phyloP scores from a whole-genome alignment of 2,113 vertebrate genomes.

The Larimichthys crocea region DNA sequence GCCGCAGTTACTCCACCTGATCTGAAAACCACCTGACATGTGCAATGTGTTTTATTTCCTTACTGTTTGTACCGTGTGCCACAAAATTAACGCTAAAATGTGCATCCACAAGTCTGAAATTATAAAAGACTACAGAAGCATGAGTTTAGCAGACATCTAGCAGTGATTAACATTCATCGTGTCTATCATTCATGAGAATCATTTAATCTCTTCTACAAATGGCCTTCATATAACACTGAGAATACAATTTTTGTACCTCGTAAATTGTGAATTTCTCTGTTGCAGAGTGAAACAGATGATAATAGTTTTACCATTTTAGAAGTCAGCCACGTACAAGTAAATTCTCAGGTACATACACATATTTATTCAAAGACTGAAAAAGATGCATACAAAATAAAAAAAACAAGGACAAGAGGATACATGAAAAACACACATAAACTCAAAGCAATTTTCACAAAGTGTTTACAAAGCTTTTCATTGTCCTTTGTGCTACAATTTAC shows the following conservation, averaged over 20 bases:
- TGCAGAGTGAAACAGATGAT: conserved; percentile 28
- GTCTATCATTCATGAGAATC: conserved; percentile 59
- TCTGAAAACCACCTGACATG: too few relatives aligned
- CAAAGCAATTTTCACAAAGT: conserved; percentile 21
- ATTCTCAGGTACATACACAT: background rate
- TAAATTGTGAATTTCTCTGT: conserved; percentile 61
- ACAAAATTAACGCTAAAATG: too few relatives aligned
- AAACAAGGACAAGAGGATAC: conserved; percentile 12
- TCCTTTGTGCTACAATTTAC: conserved; percentile 39
- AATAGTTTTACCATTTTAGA: conserved; percentile 20
- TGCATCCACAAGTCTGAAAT: background rate
- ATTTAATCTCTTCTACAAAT: conserved; percentile 57
- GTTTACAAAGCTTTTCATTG: conserved; percentile 25
- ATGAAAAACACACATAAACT: conserved; percentile 1
- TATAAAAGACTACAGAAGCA: background rate
- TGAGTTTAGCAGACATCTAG: conserved; percentile 27
- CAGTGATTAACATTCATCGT: conserved; percentile 52
- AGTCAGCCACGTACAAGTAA: background rate
- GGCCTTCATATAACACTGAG: conserved; percentile 54
- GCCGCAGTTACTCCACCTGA: too few relatives aligned
- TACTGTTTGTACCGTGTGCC: background rate
- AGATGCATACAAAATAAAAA: background rate
- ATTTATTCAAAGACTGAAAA: background rate
- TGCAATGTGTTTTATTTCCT: background rate
- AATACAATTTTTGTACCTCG: conserved; percentile 47